Base-by-base conservation (phyloP, 2,888 invertebrate genomes). In the Fragum whitleyi region DNA sequence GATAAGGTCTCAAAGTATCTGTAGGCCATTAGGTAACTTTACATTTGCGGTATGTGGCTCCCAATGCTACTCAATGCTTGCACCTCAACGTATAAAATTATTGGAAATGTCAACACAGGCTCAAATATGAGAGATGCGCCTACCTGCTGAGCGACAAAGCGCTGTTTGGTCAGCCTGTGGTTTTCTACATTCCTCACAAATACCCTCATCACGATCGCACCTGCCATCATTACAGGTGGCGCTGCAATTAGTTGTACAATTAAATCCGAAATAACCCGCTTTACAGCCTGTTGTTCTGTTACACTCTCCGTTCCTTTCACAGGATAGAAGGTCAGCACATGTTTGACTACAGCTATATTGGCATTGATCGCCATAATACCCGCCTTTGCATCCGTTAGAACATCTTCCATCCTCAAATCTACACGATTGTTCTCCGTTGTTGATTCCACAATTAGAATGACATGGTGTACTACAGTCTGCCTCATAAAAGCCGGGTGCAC, bases 151-250 rank as follows among this genome's bases (percentile, higher is more conserved):
- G 51, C 83, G 53, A 61, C 83, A 83, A 0, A 80, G 36, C 5
- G 74, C 32, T 0, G 74, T 75, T 51, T 78, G 83, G 23, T 53
- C 16, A 7, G 68, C 42, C 0, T 28, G 28, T 0, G 68, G 61
- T 36, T 80, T 83, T 26, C 62, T 55, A 23, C 84, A 84, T 51
- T 84, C 84, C 7, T 65, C 77, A 65, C 84, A 84, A 6, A 53
- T 36, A 0, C 84, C 84, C 0, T 74, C 53, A 21, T 21, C 26
- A 11, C 77, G 61, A 23, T 76, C 79, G 61, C 84, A 84, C 21
- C 59, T 28, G 3, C 59, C 62, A 28, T 84, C 71, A 32, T 81
- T 84, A 32, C 84, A 84, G 26, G 83, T 83, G 0, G 57, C 47
- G 1, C 21, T 61, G 67, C 83, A 83, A 7, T 32, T 21, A 0